Evolutionary conservation across 2,797 vertebrate genomes (phyloP).

Genomic region (Melanotaenia trifasciata): DNA sequence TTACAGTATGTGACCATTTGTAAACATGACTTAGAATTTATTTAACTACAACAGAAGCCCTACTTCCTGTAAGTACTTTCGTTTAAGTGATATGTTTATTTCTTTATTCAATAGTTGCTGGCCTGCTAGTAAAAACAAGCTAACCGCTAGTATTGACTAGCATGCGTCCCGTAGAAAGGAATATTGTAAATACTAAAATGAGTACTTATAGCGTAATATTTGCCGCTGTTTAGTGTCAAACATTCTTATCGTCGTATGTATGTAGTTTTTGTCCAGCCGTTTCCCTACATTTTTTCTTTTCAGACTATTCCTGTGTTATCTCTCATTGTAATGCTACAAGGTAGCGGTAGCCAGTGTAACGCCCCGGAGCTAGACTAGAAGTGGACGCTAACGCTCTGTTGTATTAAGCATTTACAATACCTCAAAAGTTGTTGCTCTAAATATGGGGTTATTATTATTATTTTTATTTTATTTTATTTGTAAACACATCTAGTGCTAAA

Average conservation of each 20-base stretch:
- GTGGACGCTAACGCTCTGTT: conserved; percentile 1
- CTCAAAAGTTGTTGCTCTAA: not conserved
- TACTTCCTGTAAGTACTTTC: conserved; percentile 74
- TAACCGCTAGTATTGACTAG: conserved; percentile 61
- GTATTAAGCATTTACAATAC: not conserved
- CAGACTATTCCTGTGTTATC: not conserved
- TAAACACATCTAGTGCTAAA: not conserved
- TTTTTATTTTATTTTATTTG: not conserved
- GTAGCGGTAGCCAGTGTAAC: conserved; percentile 37
- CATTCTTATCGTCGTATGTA: rapidly evolving
- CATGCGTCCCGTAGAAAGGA: conserved; percentile 39
- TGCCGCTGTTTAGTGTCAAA: no score
- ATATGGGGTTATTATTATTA: not conserved
- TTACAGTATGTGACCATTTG: conserved; percentile 43
- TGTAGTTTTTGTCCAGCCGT: rapidly evolving
- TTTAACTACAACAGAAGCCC: conserved; percentile 52
- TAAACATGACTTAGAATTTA: conserved; percentile 71
- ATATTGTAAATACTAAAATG: conserved; percentile 38
- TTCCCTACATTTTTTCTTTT: rapidly evolving
- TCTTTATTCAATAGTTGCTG: conserved; percentile 51
- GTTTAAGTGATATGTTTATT: conserved; percentile 37
- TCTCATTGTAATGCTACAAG: conserved; percentile 10
- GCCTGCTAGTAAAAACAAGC: conserved; percentile 68
- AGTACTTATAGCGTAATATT: not conserved
- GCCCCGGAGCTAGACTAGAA: conserved; percentile 35